Conservation (phyloP, 2,888 invertebrate species). For the Pandemis heparana region DNA sequence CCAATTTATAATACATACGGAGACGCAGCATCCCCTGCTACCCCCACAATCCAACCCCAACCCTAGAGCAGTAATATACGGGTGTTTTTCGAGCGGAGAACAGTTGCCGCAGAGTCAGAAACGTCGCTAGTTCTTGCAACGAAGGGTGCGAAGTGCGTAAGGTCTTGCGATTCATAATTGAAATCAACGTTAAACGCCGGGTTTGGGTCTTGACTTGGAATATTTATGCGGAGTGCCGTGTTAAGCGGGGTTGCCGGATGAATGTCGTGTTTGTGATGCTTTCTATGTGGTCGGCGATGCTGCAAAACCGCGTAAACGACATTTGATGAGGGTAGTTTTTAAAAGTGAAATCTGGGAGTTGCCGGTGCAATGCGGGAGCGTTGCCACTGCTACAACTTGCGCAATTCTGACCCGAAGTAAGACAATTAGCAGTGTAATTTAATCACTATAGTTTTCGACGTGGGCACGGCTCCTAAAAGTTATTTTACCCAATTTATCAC, state of each 20-base stretch:
- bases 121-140: constrained; percentile 77
- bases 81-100: constrained; percentile 50
- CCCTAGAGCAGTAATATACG: constrained; percentile 51
- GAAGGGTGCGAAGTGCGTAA: constrained; percentile 82
- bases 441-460: background rate
- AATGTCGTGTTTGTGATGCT: constrained; percentile 26
- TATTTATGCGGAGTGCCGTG: constrained; percentile 40
- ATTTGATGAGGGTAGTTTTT: background rate
- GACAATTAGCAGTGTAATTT: background rate
- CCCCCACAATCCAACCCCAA: constrained; percentile 52
- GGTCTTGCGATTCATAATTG: constrained; percentile 73
- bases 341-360: background rate
- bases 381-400: background rate
- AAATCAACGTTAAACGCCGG: constrained; percentile 58
- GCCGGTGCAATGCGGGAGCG: background rate
- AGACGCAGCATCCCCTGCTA: constrained; percentile 82
- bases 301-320: background rate
- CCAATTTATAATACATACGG: constrained; percentile 86
- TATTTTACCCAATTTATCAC: background rate
- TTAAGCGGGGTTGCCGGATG: constrained; percentile 30
- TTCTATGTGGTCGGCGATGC: background rate
- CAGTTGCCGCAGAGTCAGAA: constrained; percentile 82
- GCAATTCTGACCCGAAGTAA: background rate
- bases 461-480: background rate
- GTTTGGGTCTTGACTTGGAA: constrained; percentile 37